Evolutionary conservation across 2,113 vertebrate genomes (phyloP).

Genomic region (Suricata suricatta): DNA sequence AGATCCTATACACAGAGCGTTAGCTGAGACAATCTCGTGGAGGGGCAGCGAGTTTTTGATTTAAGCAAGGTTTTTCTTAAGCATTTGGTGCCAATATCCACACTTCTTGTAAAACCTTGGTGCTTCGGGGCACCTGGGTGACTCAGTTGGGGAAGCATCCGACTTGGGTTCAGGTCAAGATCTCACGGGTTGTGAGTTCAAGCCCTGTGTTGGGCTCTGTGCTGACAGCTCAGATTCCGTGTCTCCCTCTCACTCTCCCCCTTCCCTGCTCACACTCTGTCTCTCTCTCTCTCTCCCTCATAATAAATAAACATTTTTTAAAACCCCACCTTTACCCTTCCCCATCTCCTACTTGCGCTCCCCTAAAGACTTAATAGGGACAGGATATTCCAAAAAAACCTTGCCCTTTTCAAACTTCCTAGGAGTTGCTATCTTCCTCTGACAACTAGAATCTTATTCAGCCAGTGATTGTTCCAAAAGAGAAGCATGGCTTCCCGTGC

Average conservation of each 20-base stretch:
- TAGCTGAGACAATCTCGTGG: neutral
- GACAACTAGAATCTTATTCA: neutral
- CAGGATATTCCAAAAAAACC: neutral
- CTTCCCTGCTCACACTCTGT: too few relatives aligned
- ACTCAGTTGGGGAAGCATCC: too few relatives aligned
- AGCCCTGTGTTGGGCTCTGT: too few relatives aligned
- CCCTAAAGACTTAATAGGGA: neutral
- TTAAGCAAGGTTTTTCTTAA: neutral
- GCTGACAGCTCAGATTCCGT: too few relatives aligned
- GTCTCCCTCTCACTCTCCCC: too few relatives aligned
- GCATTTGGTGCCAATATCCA: neutral
- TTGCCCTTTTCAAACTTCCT: constrained; percentile 4
- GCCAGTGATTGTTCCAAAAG: neutral
- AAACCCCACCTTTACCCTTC: neutral
- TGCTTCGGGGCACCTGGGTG: neutral
- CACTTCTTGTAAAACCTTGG: neutral
- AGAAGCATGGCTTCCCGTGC: neutral
- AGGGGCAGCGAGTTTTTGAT: neutral
- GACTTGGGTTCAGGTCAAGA: too few relatives aligned
- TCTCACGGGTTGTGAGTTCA: too few relatives aligned
- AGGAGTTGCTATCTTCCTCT: neutral
- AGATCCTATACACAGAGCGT: constrained; percentile 4
- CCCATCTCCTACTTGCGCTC: neutral
- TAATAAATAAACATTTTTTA: too few relatives aligned
- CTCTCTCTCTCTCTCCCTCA: too few relatives aligned